Conservation (phyloP, 2,797 vertebrate genomes). For the Spea hammondii region DNA sequence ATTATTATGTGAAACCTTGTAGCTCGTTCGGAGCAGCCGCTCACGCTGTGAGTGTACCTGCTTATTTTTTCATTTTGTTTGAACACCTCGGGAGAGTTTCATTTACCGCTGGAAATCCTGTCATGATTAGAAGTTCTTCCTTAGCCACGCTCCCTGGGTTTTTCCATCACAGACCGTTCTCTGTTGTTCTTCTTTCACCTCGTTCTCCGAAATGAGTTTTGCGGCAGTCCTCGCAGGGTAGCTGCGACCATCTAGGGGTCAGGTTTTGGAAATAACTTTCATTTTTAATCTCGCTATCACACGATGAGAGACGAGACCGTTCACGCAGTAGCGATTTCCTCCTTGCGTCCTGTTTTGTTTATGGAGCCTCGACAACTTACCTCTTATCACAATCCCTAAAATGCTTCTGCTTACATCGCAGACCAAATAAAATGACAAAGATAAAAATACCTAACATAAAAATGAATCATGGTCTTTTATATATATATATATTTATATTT, state of each 20-base stretch:
- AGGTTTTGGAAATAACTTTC: constrained; percentile 32
- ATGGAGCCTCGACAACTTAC: not conserved
- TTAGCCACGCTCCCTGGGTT: not conserved
- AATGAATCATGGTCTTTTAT: no score
- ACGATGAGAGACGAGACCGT: not conserved
- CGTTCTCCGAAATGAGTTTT: not conserved
- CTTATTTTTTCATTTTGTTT: constrained; percentile 22
- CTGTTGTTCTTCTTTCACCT: not conserved
- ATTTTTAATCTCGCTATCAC: constrained; percentile 2
- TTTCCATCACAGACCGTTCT: constrained; percentile 20
- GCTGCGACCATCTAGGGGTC: not conserved
- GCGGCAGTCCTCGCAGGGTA: not conserved
- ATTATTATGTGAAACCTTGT: constrained; percentile 25
- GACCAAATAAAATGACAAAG: not conserved
- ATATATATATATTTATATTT: no score
- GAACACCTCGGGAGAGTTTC: constrained; percentile 9
- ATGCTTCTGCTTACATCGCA: not conserved
- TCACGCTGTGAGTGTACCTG: constrained; percentile 30
- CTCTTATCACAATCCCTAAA: not conserved
- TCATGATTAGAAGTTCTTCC: constrained; percentile 26
- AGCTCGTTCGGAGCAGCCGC: not conserved
- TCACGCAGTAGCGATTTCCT: not conserved
- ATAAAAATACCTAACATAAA: no score
- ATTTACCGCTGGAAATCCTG: constrained; percentile 13
- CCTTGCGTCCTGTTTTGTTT: constrained; percentile 2